Percentiles rank a stretch among this genome's conserved stretches.
phyloP scores from a whole-genome alignment of 2,113 vertebrate genomes.

The Galeopterus variegatus region DNA sequence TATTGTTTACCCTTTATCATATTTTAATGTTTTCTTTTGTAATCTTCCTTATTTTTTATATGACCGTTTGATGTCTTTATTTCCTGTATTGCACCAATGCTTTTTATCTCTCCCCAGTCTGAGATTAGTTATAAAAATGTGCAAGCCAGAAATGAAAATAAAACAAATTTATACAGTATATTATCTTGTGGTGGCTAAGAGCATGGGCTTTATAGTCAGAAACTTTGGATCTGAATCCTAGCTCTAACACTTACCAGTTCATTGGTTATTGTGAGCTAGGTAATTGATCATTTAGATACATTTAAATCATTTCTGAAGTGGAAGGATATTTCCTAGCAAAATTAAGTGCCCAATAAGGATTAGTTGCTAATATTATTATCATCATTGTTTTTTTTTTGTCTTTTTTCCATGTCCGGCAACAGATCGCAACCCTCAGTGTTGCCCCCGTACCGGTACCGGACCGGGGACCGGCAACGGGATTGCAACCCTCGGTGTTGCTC shows the following conservation, averaged over 20 bases:
- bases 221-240: background rate
- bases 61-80: background rate
- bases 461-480: too few relatives aligned
- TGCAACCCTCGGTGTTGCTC: too few relatives aligned
- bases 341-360: background rate
- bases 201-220: background rate
- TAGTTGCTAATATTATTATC: too few relatives aligned
- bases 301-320: constrained; percentile 41
- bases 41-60: background rate
- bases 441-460: too few relatives aligned
- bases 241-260: background rate
- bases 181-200: background rate
- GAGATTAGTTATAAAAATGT: constrained; percentile 33
- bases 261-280: background rate
- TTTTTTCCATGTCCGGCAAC: too few relatives aligned
- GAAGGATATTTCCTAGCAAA: background rate
- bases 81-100: background rate
- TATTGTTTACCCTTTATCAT: background rate
- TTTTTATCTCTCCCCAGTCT: background rate
- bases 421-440: too few relatives aligned
- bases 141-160: background rate
- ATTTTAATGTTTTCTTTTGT: background rate
- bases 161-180: background rate
- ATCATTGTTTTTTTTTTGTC: too few relatives aligned
- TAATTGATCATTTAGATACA: background rate